These are phyloP conservation scores for Calliphora vicina DNA, from an alignment of 1,140 invertebrate species.

Conservation along the genomic window DNA sequence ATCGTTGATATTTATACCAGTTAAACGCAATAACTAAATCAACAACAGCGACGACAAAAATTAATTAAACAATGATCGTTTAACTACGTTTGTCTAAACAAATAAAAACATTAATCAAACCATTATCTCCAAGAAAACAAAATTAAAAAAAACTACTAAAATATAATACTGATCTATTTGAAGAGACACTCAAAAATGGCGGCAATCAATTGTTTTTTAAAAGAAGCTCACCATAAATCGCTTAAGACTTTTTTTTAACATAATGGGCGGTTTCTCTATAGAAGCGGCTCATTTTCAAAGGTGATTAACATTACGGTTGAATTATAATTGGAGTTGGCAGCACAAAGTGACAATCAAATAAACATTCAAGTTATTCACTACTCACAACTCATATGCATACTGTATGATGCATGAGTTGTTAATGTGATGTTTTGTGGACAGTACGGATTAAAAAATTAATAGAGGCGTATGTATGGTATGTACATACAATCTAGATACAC, in stretches of 20 bases:
- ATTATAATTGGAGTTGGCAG: slow-evolving; percentile 29
- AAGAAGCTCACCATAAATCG: not conserved
- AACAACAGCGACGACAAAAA: not conserved
- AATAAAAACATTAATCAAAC: not conserved
- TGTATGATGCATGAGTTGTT: not conserved
- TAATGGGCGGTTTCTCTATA: not conserved
- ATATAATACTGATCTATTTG: not conserved
- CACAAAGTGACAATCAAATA: slow-evolving; percentile 14
- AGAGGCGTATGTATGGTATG: slow-evolving; percentile 22
- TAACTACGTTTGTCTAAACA: slow-evolving; percentile 3
- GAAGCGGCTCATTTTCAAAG: slow-evolving; percentile 21
- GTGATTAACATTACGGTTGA: slow-evolving; percentile 23
- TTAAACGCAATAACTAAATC: not conserved
- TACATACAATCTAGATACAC: not conserved
- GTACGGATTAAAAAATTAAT: slow-evolving; percentile 26
- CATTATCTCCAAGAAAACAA: not conserved
- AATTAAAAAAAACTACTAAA: not conserved
- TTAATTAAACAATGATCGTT: not conserved
- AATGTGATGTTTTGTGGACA: slow-evolving; percentile 6
- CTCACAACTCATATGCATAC: too few relatives aligned
- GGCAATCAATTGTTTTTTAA: not conserved
- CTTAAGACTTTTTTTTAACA: not conserved
- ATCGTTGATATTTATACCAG: too few relatives aligned
- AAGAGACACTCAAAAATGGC: slow-evolving; percentile 3
- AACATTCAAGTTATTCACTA: not conserved